phyloP scores from a whole-genome alignment of 2,113 vertebrate species.

The Erythrocercus mccallii region DNA sequence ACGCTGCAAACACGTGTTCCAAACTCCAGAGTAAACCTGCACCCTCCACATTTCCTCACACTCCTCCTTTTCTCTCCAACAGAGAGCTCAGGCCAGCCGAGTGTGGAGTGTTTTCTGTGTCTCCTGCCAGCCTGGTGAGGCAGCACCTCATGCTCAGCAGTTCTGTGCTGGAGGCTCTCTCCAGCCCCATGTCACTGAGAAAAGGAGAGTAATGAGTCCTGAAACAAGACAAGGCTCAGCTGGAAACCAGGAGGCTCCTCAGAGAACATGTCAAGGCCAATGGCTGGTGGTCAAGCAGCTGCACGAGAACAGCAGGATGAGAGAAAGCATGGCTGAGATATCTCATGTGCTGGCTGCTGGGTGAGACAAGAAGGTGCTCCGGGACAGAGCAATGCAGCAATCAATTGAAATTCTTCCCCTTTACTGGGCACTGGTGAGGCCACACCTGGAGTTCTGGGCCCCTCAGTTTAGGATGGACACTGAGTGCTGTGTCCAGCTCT shows the following conservation, averaged over 20 bases:
- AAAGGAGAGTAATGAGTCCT: not conserved
- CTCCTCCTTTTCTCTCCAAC: not conserved
- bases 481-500: too few species aligned
- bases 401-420: not conserved
- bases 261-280: not conserved
- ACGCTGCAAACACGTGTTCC: not conserved
- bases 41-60: too few species aligned
- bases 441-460: not conserved
- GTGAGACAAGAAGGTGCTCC: not conserved
- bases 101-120: not conserved
- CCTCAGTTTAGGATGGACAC: too few species aligned
- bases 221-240: not conserved
- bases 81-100: not conserved
- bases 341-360: not conserved
- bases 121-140: accelerated
- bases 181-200: accelerated
- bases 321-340: not conserved
- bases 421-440: not conserved
- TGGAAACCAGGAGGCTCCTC: not conserved
- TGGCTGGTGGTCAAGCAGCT: not conserved
- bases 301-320: not conserved
- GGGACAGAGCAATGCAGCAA: not conserved
- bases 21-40: not conserved
- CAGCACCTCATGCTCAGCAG: not conserved
- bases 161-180: not conserved